phyloP scores from a whole-genome alignment of 2,113 vertebrate species.

The Notarius lentiginosus region DNA sequence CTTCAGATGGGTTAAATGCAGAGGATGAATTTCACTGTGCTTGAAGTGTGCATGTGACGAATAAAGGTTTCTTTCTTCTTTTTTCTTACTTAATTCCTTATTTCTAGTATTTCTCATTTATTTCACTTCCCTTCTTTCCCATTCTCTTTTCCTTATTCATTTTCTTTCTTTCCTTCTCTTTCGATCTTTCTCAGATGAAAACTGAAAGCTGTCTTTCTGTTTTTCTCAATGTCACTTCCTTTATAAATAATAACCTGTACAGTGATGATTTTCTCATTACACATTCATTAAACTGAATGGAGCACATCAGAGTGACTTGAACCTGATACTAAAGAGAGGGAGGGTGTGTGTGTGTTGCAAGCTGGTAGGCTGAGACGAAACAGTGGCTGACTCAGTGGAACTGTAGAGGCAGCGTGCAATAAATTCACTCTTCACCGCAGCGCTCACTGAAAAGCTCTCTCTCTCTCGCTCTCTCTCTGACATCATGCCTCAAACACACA shows the following conservation, averaged over 20 bases:
- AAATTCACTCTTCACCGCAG: conserved; percentile 65
- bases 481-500: conserved; percentile 29
- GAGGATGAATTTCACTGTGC: too few species aligned
- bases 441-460: background rate
- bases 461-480: conserved; percentile 22
- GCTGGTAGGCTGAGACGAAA: conserved; percentile 55
- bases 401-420: conserved; percentile 71
- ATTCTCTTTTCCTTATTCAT: background rate
- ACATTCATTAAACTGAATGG: background rate
- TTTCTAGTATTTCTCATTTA: too few species aligned
- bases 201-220: background rate
- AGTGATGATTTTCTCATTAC: conserved; percentile 1
- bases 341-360: conserved; percentile 31
- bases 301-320: conserved; percentile 9
- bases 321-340: background rate
- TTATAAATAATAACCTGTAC: background rate
- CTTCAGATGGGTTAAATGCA: too few species aligned
- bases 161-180: background rate
- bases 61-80: background rate
- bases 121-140: background rate
- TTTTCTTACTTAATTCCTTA: background rate
- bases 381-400: conserved; percentile 65
- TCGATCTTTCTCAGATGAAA: background rate
- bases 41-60: too few species aligned
- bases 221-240: background rate